phyloP scores from a whole-genome alignment of 2,113 vertebrate species.

The Sinocyclocheilus anophthalmus region DNA sequence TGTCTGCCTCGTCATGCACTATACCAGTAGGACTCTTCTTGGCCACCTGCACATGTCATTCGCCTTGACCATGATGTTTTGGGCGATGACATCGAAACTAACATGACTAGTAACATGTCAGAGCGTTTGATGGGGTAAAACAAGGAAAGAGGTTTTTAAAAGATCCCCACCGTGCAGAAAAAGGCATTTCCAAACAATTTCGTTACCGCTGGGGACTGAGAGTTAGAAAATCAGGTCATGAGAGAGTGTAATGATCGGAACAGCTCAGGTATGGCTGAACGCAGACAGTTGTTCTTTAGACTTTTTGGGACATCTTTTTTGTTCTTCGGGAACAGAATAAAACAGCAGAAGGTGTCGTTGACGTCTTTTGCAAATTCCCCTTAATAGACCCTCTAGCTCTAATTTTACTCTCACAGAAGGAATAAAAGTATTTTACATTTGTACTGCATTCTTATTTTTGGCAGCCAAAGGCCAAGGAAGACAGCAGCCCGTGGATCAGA shows the following conservation, averaged over 20 bases:
- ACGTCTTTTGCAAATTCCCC: background rate
- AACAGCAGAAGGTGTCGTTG: slow-evolving; percentile 2
- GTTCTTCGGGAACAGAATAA: background rate
- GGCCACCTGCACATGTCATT: background rate
- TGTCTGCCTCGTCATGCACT: background rate
- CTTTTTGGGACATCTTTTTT: background rate
- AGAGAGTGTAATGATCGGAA: slow-evolving; percentile 7
- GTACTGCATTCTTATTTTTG: slow-evolving; percentile 12
- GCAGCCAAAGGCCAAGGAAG: slow-evolving; percentile 7
- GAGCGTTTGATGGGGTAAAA: background rate
- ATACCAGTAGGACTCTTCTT: background rate
- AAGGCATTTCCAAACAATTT: slow-evolving; percentile 9
- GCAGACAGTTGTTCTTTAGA: slow-evolving; percentile 4
- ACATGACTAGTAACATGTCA: background rate
- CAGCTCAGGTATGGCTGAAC: background rate
- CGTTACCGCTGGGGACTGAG: background rate
- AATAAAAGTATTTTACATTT: slow-evolving; percentile 13
- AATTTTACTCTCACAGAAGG: slow-evolving; percentile 16
- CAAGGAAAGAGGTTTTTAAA: background rate
- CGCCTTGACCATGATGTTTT: background rate
- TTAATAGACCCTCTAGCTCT: slow-evolving; percentile 4
- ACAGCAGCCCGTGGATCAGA: background rate
- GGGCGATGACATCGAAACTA: background rate
- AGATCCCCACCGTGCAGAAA: background rate
- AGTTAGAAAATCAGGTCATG: slow-evolving; percentile 12